Evolutionary conservation across 2,888 invertebrate species (phyloP).

Genomic region (Lottia gigantea): DNA sequence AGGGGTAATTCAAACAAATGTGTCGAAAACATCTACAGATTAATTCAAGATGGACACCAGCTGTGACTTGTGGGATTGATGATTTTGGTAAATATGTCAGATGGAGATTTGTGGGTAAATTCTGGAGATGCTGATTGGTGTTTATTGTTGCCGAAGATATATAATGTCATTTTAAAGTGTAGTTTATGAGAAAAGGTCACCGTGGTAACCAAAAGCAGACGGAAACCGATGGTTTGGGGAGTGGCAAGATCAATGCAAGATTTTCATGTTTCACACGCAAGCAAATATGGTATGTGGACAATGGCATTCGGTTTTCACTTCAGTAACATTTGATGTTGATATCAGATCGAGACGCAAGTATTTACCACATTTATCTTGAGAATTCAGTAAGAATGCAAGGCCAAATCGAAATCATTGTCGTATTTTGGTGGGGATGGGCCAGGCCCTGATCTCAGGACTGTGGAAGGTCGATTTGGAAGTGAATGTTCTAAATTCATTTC

Average conservation of each 20-base stretch:
- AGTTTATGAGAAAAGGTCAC: conserved; percentile 6
- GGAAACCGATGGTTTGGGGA: neutral
- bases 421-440: too few species aligned
- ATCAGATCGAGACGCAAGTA: too few species aligned
- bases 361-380: too few species aligned
- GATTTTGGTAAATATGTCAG: neutral
- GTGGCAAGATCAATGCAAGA: conserved; percentile 4
- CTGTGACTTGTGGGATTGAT: neutral
- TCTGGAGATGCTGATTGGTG: neutral
- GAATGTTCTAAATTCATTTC: too few species aligned
- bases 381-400: too few species aligned
- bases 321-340: too few species aligned
- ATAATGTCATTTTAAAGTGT: conserved; percentile 10
- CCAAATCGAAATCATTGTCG: too few species aligned
- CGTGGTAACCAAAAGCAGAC: neutral
- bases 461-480: too few species aligned
- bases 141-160: conserved; percentile 3
- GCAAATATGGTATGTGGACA: neutral
- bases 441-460: too few species aligned
- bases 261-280: neutral
- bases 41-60: neutral
- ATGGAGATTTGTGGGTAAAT: neutral
- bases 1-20: conserved; percentile 1
- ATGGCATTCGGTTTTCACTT: neutral
- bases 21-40: neutral